Conservation (phyloP, 1,140 invertebrate genomes). For the Tetramorium alpestre region DNA sequence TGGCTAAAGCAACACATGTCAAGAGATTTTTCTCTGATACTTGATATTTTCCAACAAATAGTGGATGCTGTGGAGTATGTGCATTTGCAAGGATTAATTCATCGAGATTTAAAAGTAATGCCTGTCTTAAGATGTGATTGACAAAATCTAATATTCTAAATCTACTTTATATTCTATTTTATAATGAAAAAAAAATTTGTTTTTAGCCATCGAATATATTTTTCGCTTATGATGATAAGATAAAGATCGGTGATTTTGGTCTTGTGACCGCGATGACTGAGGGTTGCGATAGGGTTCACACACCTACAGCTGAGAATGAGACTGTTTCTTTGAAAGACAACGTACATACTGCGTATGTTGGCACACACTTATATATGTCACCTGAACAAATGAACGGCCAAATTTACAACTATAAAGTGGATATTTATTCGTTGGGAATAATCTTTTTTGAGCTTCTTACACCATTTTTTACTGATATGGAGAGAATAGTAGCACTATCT, state of each 20-base stretch:
- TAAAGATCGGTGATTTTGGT: conserved; percentile 99
- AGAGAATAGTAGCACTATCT: conserved; percentile 90
- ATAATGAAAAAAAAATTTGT: background rate
- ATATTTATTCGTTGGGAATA: conserved; percentile 97
- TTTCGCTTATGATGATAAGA: conserved; percentile 94
- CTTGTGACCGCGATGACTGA: conserved; percentile 95
- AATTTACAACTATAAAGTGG: conserved; percentile 97
- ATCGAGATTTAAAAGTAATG: conserved; percentile 96
- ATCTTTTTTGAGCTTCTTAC: conserved; percentile 97
- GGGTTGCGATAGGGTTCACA: conserved; percentile 84
- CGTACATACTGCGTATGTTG: conserved; percentile 90
- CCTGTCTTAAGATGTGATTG: background rate
- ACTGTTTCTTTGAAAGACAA: conserved; percentile 64
- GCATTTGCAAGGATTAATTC: conserved; percentile 95
- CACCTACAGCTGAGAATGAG: conserved; percentile 71
- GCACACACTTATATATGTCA: conserved; percentile 98
- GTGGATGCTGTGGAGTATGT: conserved; percentile 98
- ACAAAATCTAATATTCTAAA: background rate
- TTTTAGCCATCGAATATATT: conserved; percentile 97
- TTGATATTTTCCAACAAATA: conserved; percentile 96
- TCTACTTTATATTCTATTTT: conserved; percentile 37
- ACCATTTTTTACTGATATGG: conserved; percentile 96
- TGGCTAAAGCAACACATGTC: conserved; percentile 90
- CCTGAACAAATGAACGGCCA: conserved; percentile 95
- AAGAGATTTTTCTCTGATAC: conserved; percentile 86